phyloP scores from a whole-genome alignment of 2,888 invertebrate genomes.

The Zygaena filipendulae region DNA sequence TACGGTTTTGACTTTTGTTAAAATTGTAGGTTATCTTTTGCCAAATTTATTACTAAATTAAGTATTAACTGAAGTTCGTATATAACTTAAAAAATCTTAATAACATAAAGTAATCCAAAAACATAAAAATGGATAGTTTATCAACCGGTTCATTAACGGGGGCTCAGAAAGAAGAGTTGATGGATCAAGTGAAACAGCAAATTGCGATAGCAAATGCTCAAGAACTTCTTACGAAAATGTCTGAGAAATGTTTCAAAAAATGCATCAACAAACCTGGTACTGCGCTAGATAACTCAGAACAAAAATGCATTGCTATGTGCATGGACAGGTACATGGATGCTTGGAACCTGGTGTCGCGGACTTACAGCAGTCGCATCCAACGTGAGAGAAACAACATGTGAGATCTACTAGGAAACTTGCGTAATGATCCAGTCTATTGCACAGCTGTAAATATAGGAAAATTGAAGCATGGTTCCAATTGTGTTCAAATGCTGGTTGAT shows the following conservation, averaged over 20 bases:
- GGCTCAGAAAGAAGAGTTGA: slow-evolving; percentile 85
- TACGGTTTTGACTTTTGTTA: slow-evolving; percentile 11
- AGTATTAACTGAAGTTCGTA: too few species aligned
- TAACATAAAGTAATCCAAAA: slow-evolving; percentile 8
- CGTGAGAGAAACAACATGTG: slow-evolving; percentile 77
- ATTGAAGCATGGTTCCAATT: slow-evolving; percentile 45
- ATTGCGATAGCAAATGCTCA: slow-evolving; percentile 94
- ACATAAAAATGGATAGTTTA: slow-evolving; percentile 67
- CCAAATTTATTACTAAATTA: too few species aligned
- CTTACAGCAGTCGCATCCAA: slow-evolving; percentile 88
- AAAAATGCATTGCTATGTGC: slow-evolving; percentile 98
- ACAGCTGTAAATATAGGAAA: slow-evolving; percentile 53
- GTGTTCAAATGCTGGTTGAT: slow-evolving; percentile 30
- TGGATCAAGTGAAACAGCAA: slow-evolving; percentile 96
- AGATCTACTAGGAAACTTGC: slow-evolving; percentile 20
- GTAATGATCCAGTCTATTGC: slow-evolving; percentile 25
- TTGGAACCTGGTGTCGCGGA: slow-evolving; percentile 91
- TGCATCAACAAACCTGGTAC: slow-evolving; percentile 93
- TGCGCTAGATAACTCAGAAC: slow-evolving; percentile 87
- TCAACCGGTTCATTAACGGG: slow-evolving; percentile 69
- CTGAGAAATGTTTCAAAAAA: slow-evolving; percentile 96
- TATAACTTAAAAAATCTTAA: slow-evolving; percentile 4
- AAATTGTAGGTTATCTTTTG: too few species aligned
- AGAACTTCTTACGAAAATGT: slow-evolving; percentile 95
- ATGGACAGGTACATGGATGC: slow-evolving; percentile 99